Conservation (phyloP, 2,113 vertebrate species). For the Bathybates hornii region DNA sequence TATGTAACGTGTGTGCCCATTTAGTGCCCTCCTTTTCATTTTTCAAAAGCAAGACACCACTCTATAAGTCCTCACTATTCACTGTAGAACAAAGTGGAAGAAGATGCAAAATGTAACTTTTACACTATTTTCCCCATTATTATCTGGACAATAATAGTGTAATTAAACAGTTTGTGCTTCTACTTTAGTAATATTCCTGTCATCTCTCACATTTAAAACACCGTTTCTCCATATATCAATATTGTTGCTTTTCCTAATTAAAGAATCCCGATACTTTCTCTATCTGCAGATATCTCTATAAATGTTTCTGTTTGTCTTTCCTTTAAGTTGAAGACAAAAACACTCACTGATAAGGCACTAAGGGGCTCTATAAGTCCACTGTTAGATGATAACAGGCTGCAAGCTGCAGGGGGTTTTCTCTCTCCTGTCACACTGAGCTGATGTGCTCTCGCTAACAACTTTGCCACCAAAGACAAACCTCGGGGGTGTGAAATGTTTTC, state of each 20-base stretch:
- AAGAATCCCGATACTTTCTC: rapidly evolving
- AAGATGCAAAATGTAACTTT: neutral
- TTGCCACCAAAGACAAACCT: neutral
- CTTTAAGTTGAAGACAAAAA: neutral
- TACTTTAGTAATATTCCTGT: rapidly evolving
- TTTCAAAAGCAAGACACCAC: neutral
- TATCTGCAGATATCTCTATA: neutral
- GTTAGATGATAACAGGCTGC: neutral
- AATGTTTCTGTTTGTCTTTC: neutral
- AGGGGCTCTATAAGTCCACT: neutral
- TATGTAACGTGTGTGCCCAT: neutral
- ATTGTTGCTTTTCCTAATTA: neutral
- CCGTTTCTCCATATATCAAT: neutral
- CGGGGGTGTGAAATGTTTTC: neutral
- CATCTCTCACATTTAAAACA: neutral
- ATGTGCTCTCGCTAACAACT: neutral
- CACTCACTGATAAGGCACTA: neutral
- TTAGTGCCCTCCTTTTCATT: neutral
- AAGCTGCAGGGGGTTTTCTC: neutral
- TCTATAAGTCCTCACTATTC: neutral
- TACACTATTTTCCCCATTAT: rapidly evolving
- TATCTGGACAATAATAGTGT: neutral
- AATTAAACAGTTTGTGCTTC: neutral
- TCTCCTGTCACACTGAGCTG: neutral
- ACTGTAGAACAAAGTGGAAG: neutral